Percentiles rank a stretch among this genome's conserved stretches.
phyloP scores from a whole-genome alignment of 2,888 invertebrate genomes.

The Eupithecia centaureata region DNA sequence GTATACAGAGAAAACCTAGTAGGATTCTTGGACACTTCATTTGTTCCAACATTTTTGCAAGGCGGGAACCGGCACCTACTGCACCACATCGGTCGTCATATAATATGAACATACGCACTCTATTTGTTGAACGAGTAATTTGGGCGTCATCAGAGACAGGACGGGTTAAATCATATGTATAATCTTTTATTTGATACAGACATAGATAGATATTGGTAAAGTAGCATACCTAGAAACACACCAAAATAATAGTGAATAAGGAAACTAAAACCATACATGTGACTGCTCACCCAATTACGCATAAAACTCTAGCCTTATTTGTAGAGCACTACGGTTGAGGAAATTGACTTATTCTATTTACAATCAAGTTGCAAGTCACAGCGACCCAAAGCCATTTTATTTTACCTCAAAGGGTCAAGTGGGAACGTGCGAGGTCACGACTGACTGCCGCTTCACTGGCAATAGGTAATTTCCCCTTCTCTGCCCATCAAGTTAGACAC shows the following conservation, averaged over 20 bases:
- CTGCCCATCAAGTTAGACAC: constrained; percentile 47
- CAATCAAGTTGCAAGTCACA: constrained; percentile 40
- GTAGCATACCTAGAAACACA: too few relatives aligned
- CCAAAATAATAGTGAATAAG: neutral
- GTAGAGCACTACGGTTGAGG: constrained; percentile 16
- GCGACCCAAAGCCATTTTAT: constrained; percentile 42
- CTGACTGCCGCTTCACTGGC: constrained; percentile 54
- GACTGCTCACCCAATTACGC: constrained; percentile 1
- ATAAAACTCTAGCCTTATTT: constrained; percentile 12
- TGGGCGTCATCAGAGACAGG: too few relatives aligned
- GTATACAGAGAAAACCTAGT: too few relatives aligned
- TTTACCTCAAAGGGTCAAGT: constrained; percentile 56
- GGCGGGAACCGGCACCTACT: too few relatives aligned
- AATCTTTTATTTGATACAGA: too few relatives aligned
- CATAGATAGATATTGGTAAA: too few relatives aligned
- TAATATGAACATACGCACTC: too few relatives aligned
- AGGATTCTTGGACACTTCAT: too few relatives aligned
- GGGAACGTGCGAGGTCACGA: constrained; percentile 47
- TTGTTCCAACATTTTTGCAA: too few relatives aligned
- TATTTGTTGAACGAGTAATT: neutral
- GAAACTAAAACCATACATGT: neutral
- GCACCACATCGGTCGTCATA: too few relatives aligned
- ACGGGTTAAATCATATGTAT: too few relatives aligned
- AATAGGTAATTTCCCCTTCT: constrained; percentile 58
- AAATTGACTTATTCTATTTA: constrained; percentile 45